Evolutionary conservation across 2,888 invertebrate species (phyloP).

Genomic region (Dione vanillae): DNA sequence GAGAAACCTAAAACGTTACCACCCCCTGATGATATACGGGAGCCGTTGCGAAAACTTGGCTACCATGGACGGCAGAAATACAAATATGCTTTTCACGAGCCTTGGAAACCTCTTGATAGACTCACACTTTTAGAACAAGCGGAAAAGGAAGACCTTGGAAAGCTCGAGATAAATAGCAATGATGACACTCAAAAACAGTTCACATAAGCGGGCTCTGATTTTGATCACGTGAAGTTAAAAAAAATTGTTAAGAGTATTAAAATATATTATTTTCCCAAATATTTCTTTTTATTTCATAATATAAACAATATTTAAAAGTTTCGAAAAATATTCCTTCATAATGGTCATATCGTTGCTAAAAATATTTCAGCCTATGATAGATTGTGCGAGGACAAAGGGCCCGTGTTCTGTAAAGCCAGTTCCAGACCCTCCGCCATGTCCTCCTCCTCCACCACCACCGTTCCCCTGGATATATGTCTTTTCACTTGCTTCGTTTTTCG

Average conservation of each 20-base stretch:
- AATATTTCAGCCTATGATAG: constrained; percentile 69
- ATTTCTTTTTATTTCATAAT: constrained; percentile 14
- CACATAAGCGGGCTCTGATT: constrained; percentile 64
- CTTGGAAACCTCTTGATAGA: constrained; percentile 75
- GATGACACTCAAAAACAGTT: constrained; percentile 50
- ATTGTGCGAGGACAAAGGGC: constrained; percentile 60
- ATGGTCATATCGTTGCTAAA: not conserved
- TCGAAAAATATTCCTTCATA: not conserved
- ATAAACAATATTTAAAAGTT: not conserved
- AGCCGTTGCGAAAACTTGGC: constrained; percentile 62
- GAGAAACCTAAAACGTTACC: constrained; percentile 55
- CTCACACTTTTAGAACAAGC: constrained; percentile 66
- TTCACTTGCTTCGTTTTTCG: constrained; percentile 58
- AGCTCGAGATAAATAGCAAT: constrained; percentile 43
- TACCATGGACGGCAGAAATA: constrained; percentile 73
- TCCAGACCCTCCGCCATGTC: constrained; percentile 63
- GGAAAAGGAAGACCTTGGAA: constrained; percentile 57
- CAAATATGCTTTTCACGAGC: constrained; percentile 77
- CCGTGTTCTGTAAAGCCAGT: constrained; percentile 62
- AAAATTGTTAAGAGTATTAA: constrained; percentile 17
- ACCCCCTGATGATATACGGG: constrained; percentile 48
- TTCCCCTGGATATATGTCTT: constrained; percentile 71
- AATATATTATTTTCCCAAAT: not conserved
- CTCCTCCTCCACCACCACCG: constrained; percentile 65
- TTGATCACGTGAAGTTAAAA: constrained; percentile 34